Base-by-base conservation (phyloP, 2,113 vertebrate genomes). In the Channa argus region DNA sequence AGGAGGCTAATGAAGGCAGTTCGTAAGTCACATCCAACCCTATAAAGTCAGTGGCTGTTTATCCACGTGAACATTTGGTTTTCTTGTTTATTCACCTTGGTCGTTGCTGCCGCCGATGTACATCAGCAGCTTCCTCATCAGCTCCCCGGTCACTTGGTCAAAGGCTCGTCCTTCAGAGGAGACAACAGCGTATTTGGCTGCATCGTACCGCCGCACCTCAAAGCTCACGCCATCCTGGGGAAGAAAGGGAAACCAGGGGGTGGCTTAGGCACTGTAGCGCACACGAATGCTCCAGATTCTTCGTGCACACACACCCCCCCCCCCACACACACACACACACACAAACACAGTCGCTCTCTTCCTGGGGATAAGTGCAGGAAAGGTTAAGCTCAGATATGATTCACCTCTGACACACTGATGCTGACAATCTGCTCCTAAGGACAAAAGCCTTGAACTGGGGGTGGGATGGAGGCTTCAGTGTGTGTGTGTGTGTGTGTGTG, bases 61-160 rank as follows among this genome's bases (percentile, higher is more conserved):
- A 24, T 41, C 36, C 3, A 51, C 5, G 11, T 3, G 34, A 5
- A 60, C 2, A 3, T 41, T 12, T 24, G 3, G 3, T 45, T 37
- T 11, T 39, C 36, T 52, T 36, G 52, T 46, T 34, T 15, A 53
- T 93, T 95, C 77, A 97, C 97, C 96, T 87, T 94, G 94, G 41
- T 96, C 93, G 2, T 98, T 98, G 88, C 89, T 94, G 50, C 96
- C 97, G 0, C 97, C 96, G 1, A 95, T 94, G 33, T 98, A 98
- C 90, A 96, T 97, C 38, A 97, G 92, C 56, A 98, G 92, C 77
- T 95, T 97, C 53, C 95, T 90, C 55, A 91, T 94, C 1, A 95
- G 94, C 90, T 98, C 96, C 13, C 94, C 93, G 0, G 94, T 89
- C 36, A 95, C 96, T 69, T 98, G 96, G n/a, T 98, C 96, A 34